These are phyloP conservation scores for Anadara kagoshimensis DNA, from an alignment of 1,140 invertebrate genomes.

Conservation along the genomic window DNA sequence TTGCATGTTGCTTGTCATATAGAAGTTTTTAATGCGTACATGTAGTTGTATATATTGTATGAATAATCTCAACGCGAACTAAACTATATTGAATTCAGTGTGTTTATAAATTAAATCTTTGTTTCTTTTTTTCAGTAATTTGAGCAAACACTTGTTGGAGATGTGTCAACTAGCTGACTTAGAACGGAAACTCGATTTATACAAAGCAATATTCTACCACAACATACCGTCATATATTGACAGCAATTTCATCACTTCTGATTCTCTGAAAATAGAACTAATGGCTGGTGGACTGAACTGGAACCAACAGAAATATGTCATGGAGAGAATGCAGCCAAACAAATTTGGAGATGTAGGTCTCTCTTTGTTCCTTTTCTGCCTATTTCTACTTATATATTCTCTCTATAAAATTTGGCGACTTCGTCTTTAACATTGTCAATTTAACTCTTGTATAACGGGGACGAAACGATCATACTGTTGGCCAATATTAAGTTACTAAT, in stretches of 20 bases:
- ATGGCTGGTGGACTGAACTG: conserved; percentile 72
- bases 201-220: conserved; percentile 69
- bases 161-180: conserved; percentile 69
- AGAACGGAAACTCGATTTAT: conserved; percentile 69
- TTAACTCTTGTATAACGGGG: too few relatives aligned
- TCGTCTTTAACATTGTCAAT: too few relatives aligned
- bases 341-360: conserved; percentile 59
- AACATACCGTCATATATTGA: conserved; percentile 60
- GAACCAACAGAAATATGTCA: conserved; percentile 70
- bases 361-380: background rate
- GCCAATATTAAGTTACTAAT: too few relatives aligned
- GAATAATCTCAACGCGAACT: too few relatives aligned
- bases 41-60: too few relatives aligned
- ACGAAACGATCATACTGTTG: too few relatives aligned
- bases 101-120: background rate
- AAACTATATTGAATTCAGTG: background rate
- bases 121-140: conserved; percentile 49
- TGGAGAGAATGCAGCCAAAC: conserved; percentile 67
- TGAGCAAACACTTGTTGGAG: conserved; percentile 68
- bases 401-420: too few relatives aligned
- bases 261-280: conserved; percentile 69
- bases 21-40: too few relatives aligned
- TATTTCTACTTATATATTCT: too few relatives aligned
- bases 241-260: conserved; percentile 66
- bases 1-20: too few relatives aligned